These are phyloP conservation scores for Neodiprion lecontei DNA, from an alignment of 1,140 invertebrate species.

Conservation along the genomic window DNA sequence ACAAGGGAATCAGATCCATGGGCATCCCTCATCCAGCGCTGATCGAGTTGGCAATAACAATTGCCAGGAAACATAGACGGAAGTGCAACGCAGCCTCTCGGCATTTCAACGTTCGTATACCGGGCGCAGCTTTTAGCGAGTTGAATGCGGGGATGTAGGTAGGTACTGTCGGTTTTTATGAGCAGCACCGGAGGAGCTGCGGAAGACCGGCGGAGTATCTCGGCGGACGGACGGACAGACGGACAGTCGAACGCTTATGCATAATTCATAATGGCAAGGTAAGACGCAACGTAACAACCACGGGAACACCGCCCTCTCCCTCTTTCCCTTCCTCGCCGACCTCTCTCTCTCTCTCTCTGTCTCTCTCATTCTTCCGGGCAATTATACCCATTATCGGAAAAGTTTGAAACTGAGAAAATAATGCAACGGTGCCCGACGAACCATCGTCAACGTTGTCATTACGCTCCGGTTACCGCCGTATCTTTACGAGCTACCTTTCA, in stretches of 20 bases:
- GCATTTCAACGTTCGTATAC: neutral
- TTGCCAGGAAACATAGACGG: neutral
- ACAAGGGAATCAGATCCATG: too few species aligned
- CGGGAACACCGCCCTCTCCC: neutral
- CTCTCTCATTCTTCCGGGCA: constrained; percentile 14
- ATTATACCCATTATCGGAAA: constrained; percentile 46
- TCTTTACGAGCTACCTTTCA: neutral
- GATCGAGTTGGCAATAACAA: too few species aligned
- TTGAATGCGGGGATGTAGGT: neutral
- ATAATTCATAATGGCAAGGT: constrained; percentile 4
- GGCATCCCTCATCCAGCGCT: too few species aligned
- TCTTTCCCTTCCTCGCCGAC: neutral
- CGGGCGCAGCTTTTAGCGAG: neutral
- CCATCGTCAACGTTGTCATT: constrained; percentile 1
- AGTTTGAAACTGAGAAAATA: constrained; percentile 28
- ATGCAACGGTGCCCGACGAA: neutral
- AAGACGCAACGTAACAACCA: constrained; percentile 1
- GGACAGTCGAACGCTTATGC: neutral
- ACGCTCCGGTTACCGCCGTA: neutral
- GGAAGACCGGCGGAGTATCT: too few species aligned
- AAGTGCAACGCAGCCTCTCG: neutral
- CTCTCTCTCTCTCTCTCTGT: constrained; percentile 8
- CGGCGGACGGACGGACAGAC: neutral
- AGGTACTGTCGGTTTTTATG: neutral
- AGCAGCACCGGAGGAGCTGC: too few species aligned